phyloP scores from a whole-genome alignment of 2,113 vertebrate genomes.

The Laticauda colubrina region DNA sequence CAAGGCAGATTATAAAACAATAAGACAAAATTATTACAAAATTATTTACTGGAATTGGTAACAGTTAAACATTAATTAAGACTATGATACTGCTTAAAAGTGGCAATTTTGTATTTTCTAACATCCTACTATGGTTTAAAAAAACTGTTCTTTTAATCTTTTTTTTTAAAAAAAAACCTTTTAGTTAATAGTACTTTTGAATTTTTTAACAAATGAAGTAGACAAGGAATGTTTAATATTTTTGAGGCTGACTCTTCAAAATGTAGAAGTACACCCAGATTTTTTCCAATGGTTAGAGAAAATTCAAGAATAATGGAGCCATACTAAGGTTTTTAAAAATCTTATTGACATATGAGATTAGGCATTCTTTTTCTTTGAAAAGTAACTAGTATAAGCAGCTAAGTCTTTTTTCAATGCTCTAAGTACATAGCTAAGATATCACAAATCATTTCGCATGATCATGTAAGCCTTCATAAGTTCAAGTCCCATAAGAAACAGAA shows the following conservation, averaged over 20 bases:
- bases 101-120: background rate
- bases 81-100: background rate
- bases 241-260: background rate
- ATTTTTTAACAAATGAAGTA: background rate
- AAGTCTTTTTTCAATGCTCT: background rate
- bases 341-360: background rate
- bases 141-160: background rate
- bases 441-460: background rate
- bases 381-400: background rate
- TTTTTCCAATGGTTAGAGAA: background rate
- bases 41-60: conserved; percentile 25
- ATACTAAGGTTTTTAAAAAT: background rate
- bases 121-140: background rate
- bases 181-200: background rate
- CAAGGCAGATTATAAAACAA: conserved; percentile 48
- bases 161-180: background rate
- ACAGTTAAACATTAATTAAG: conserved; percentile 17
- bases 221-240: background rate
- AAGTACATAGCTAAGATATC: background rate
- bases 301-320: background rate
- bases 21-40: background rate
- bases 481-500: background rate
- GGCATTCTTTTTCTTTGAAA: background rate
- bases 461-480: background rate
- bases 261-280: background rate